Evolutionary conservation across 2,113 vertebrate species (phyloP).

Genomic region (Hirundichthys speculiger): DNA sequence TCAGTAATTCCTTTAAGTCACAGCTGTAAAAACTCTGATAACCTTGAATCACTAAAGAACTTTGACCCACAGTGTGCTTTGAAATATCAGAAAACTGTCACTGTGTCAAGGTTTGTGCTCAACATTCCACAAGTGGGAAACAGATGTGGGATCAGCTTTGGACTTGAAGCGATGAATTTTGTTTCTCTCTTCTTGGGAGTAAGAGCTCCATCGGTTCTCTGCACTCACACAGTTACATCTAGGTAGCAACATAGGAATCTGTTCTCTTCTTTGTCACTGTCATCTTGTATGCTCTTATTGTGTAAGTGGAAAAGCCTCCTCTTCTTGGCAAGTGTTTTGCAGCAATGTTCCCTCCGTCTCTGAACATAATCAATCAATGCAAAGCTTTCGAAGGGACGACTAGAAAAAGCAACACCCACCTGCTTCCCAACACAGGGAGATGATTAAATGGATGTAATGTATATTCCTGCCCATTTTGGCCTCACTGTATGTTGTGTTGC

Average conservation of each 20-base stretch:
- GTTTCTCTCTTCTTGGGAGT: background rate
- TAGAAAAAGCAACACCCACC: conserved; percentile 53
- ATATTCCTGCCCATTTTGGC: conserved; percentile 75
- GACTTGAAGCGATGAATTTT: conserved; percentile 1
- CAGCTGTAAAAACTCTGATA: conserved; percentile 63
- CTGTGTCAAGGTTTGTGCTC: conserved; percentile 17
- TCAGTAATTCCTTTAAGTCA: conserved; percentile 35
- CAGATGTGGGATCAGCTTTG: conserved; percentile 2
- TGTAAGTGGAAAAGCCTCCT: conserved; percentile 54
- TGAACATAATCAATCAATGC: conserved; percentile 72
- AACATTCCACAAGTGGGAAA: conserved; percentile 41
- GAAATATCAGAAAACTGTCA: conserved; percentile 13
- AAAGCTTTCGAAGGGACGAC: conserved; percentile 66
- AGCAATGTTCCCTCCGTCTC: conserved; percentile 45
- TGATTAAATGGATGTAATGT: conserved; percentile 84
- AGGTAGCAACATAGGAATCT: conserved; percentile 49
- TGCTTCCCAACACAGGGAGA: conserved; percentile 59
- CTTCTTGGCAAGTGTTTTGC: conserved; percentile 72
- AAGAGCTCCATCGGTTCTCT: conserved; percentile 40
- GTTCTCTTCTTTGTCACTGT: conserved; percentile 45
- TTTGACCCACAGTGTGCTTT: conserved; percentile 24
- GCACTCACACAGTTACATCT: conserved; percentile 44
- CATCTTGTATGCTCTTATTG: conserved; percentile 40
- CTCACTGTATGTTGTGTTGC: conserved; percentile 76
- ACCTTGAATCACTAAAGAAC: conserved; percentile 41